A percentile compares a stretch with the other conserved stretches of the same genome.
phyloP scores from a whole-genome alignment of 1,140 invertebrate genomes.

The Diplogasteroides magnus region DNA sequence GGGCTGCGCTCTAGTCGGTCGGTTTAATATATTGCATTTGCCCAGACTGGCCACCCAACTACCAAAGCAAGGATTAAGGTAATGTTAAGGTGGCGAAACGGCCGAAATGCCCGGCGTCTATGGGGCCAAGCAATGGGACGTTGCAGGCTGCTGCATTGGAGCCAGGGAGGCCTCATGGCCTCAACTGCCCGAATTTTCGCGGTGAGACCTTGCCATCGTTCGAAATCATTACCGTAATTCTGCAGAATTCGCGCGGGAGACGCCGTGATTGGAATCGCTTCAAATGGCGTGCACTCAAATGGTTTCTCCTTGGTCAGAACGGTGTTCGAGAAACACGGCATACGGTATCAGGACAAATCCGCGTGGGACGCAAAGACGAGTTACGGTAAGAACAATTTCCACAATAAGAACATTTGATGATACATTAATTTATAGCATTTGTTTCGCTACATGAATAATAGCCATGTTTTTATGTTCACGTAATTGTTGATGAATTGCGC shows the following conservation, averaged over 20 bases:
- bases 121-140: slow-evolving; percentile 75
- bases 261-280: slow-evolving; percentile 77
- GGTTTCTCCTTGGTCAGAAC: slow-evolving; percentile 88
- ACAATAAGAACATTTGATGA: slow-evolving; percentile 13
- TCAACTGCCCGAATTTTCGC: slow-evolving; percentile 70
- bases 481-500: too few species aligned
- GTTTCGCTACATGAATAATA: too few species aligned
- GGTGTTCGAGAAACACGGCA: slow-evolving; percentile 67
- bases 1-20: slow-evolving; percentile 80
- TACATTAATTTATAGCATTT: too few species aligned
- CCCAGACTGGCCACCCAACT: slow-evolving; percentile 6
- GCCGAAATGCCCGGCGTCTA: slow-evolving; percentile 96
- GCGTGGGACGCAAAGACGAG: slow-evolving; percentile 68
- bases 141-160: slow-evolving; percentile 90
- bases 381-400: slow-evolving; percentile 55
- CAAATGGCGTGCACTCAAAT: slow-evolving; percentile 87
- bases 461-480: too few species aligned
- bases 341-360: slow-evolving; percentile 67
- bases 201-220: slow-evolving; percentile 71
- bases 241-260: slow-evolving; percentile 63
- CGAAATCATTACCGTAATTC: slow-evolving; percentile 65
- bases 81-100: slow-evolving; percentile 75
- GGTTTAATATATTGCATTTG: slow-evolving; percentile 61
- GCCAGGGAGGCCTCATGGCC: slow-evolving; percentile 33
- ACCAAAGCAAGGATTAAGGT: not conserved